Evolutionary conservation across 2,888 invertebrate genomes (phyloP), one percentile per base, ranked within the genome.

Genomic region (Sinodicranocentrus sp.): DNA sequence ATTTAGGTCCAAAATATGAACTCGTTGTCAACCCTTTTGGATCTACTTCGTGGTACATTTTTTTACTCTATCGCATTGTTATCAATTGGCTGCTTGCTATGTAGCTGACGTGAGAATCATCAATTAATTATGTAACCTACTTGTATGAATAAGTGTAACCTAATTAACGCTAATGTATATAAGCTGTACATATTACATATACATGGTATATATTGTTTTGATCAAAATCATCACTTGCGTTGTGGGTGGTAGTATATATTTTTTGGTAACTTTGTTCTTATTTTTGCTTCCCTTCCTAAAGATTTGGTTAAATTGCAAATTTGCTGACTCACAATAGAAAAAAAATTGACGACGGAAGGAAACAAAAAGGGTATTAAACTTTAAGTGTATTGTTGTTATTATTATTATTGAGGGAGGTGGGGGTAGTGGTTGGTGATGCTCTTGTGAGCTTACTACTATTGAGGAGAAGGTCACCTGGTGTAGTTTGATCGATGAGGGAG

Each of bases 361-460:
- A 6, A 6, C 33, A 10, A 33, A 33, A 33, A 33, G 33, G 33
- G 10, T 26, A 15, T 70, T 71, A 79, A 63, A 79, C 79, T 39
- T 79, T 79, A 63, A 79, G 79, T 52, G 79, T 79, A 70, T 79
- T 78, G 59, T 76, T 78, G 59, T 76, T 79, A 63, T 79, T 79
- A 54, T 79, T 79, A 52, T 79, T 79, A 33, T 79, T 79, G 26
- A 79, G 71, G 71, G 79, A 63, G 71, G 79, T 79, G 71, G 79
- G 79, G 13, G 79, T 79, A 15, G 71, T 21, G 48, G 79, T 79
- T 0, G 79, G 79, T 17, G 79, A 79, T 10, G 79, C 48, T 71
- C 79, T 71, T 43, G 79, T 61, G 61, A 79, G 33, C n/a, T 79
- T 79, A 48, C 79, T 78, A n/a, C 65, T 68, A 57, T 78, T 79